phyloP scores from a whole-genome alignment of 2,113 vertebrate genomes.

The Mandrillus leucophaeus region DNA sequence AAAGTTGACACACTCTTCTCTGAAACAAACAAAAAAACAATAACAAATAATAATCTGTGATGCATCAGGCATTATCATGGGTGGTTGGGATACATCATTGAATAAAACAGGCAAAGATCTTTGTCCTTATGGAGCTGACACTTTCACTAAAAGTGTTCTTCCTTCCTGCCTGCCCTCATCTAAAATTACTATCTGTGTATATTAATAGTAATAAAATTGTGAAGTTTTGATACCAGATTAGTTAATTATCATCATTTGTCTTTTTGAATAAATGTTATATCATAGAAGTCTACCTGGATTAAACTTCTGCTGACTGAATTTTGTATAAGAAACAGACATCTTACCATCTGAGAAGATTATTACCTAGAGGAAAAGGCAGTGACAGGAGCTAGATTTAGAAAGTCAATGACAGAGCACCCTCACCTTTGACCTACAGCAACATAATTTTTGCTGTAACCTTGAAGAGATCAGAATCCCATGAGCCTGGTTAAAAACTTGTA shows the following conservation, averaged over 20 bases:
- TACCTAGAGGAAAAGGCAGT: neutral
- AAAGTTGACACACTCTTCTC: neutral
- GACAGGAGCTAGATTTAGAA: neutral
- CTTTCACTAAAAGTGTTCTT: neutral
- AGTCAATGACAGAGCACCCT: neutral
- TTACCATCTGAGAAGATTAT: neutral
- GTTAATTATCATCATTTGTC: neutral
- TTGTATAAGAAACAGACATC: neutral
- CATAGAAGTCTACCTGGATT: neutral
- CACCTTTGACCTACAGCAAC: neutral
- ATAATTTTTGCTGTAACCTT: neutral
- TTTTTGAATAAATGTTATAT: neutral
- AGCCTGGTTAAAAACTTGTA: neutral
- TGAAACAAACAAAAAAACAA: neutral
- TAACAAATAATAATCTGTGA: neutral
- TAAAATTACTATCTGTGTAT: neutral
- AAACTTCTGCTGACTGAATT: neutral
- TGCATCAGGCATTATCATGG: neutral
- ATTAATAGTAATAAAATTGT: neutral
- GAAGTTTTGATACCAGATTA: neutral
- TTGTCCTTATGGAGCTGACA: neutral
- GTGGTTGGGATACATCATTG: neutral
- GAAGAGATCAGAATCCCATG: neutral
- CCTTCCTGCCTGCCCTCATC: neutral
- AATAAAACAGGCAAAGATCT: neutral